Base-by-base conservation (phyloP, 2,113 vertebrate genomes). In the Hippocampus barbouri region DNA sequence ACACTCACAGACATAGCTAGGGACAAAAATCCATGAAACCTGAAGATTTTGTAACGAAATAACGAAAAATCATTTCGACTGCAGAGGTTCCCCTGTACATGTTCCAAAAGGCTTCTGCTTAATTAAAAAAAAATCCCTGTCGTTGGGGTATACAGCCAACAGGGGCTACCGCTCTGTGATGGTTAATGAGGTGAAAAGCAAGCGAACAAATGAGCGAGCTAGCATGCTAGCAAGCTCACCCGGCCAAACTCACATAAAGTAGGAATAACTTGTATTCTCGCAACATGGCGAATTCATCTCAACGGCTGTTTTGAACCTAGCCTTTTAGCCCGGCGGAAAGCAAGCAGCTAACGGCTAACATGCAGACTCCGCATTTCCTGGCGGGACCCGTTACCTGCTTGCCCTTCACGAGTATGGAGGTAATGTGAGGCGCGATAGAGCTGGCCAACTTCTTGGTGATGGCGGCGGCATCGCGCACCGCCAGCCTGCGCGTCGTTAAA, bases 361-460 rank as follows among this genome's bases (percentile, higher is more conserved):
- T 92, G 91, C 94, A 90, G 56, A 57, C 20, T 41, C n/a, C 8
- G 67, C 47, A 16, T 25, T 12, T 34, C 15, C 53, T 0, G 68
- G 34, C 21, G 21, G 45, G 20, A 56, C 53, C 21, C 80, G 83
- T 94, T 99, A 99, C 96, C 97, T 99, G 97, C 90, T 97, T 99
- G 89, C 96, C 95, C 83, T 97, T 93, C 91, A 99, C 97, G 93
- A 99, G 90, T 81, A 98, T 91, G 80, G 96, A 95, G 85, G 97
- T 99, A 93, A 99, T 94, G 92, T 98, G 95, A 80, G 96, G 95
- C 77, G 95, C 93, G 92, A 98, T 94, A 92, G 95, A 97, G 92
- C 95, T 92, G 89, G 96, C 94, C 86, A 93, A 93, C 94, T 93
- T 96, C 95, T 94, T 92, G 86, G 89, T 92, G 91, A 94, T 92